phyloP scores from a whole-genome alignment of 2,113 vertebrate genomes.

The Gadus chalcogrammus region DNA sequence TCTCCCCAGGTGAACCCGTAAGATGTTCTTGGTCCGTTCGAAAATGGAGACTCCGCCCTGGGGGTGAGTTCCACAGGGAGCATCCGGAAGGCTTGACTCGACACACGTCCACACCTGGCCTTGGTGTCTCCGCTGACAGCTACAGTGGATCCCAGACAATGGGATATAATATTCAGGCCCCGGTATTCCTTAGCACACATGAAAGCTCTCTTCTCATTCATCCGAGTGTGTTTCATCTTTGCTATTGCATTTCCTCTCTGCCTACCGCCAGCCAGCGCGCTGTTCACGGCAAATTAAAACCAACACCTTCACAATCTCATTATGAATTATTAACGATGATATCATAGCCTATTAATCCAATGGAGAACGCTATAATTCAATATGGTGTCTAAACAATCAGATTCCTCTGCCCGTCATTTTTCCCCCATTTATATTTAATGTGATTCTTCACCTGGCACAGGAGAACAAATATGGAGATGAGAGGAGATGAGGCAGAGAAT shows the following conservation, averaged over 20 bases:
- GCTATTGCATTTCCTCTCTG: conserved; percentile 23
- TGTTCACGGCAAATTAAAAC: conserved; percentile 51
- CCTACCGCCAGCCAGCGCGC: conserved; percentile 16
- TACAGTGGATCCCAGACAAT: not conserved
- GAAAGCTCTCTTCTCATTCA: no score
- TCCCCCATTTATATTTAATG: conserved; percentile 71
- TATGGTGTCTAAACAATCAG: conserved; percentile 70
- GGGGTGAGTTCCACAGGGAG: no score
- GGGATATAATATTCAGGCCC: no score
- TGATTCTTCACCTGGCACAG: conserved; percentile 43
- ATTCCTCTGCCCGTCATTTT: conserved; percentile 63
- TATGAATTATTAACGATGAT: conserved; percentile 68
- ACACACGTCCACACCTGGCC: no score
- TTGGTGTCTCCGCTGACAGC: not conserved
- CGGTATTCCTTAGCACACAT: no score
- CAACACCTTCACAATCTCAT: conserved; percentile 54
- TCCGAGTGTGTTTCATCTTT: conserved; percentile 10
- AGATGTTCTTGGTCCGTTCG: no score
- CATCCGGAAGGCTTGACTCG: no score
- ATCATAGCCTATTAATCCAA: conserved; percentile 66
- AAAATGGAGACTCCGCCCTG: no score
- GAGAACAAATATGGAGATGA: conserved; percentile 37
- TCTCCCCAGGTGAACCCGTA: no score
- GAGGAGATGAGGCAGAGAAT: conserved; percentile 17
- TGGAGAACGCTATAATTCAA: conserved; percentile 65